Evolutionary conservation across 1,140 invertebrate genomes (phyloP).

Genomic region (Drosophila parabipectinata): DNA sequence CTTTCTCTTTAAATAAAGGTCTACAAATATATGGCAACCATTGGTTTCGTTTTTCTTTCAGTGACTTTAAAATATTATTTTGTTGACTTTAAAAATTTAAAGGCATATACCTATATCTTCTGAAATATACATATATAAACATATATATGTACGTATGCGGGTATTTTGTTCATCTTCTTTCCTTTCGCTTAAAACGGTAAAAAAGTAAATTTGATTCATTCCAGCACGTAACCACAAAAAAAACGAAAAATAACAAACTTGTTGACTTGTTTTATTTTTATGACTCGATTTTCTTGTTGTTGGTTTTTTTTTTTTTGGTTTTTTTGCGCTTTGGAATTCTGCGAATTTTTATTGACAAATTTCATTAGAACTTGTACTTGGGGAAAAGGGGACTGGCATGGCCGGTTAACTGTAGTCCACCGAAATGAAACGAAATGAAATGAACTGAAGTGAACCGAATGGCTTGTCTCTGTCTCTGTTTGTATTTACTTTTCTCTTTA

Average conservation of each 20-base stretch:
- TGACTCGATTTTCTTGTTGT: slow-evolving; percentile 33
- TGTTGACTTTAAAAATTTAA: slow-evolving; percentile 28
- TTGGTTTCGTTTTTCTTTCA: neutral
- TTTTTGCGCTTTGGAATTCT: slow-evolving; percentile 56
- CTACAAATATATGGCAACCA: neutral
- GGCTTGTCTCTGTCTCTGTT: slow-evolving; percentile 4
- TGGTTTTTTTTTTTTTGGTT: slow-evolving; percentile 11
- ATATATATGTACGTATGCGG: slow-evolving; percentile 5
- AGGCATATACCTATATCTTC: neutral
- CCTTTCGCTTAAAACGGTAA: slow-evolving; percentile 83
- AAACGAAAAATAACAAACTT: slow-evolving; percentile 44
- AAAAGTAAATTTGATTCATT: slow-evolving; percentile 82
- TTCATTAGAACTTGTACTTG: slow-evolving; percentile 77
- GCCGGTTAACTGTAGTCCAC: slow-evolving; percentile 64
- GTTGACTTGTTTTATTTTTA: slow-evolving; percentile 51
- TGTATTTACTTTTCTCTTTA: neutral
- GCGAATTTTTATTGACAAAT: slow-evolving; percentile 80
- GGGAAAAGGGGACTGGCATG: slow-evolving; percentile 8
- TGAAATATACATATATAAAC: slow-evolving; percentile 13
- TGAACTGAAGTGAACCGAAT: slow-evolving; percentile 70
- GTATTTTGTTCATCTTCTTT: slow-evolving; percentile 45
- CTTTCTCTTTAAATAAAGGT: neutral
- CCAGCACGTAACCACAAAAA: slow-evolving; percentile 35
- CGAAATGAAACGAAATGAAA: slow-evolving; percentile 42
- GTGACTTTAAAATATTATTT: slow-evolving; percentile 1